Conservation (phyloP, 30 jellyfish, hydroid and myxozoan genomes). For the Catostylus mosaicus region DNA sequence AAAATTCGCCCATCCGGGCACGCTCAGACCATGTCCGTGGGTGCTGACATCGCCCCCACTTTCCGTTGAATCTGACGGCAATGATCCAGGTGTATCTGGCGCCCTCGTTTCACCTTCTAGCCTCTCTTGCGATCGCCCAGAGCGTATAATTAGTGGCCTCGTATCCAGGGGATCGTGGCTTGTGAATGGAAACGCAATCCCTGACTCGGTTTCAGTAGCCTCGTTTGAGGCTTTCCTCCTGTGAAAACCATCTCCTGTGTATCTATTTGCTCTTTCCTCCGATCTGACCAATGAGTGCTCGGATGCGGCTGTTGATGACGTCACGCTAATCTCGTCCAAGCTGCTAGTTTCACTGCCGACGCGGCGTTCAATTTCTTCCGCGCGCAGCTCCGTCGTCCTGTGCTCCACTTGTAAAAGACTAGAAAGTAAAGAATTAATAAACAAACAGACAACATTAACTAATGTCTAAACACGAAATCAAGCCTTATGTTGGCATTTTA, state of each 20-base stretch:
- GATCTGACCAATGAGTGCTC: constrained; percentile 52
- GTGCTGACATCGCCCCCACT: constrained; percentile 57
- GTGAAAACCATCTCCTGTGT: constrained; percentile 22
- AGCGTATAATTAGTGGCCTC: constrained; percentile 81
- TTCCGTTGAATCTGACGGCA: constrained; percentile 86
- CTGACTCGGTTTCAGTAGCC: constrained; percentile 74
- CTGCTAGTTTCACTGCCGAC: constrained; percentile 96
- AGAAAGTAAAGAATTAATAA: neutral
- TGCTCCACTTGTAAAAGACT: constrained; percentile 91
- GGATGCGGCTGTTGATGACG: constrained; percentile 78
- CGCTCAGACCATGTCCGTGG: constrained; percentile 20
- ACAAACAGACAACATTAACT: too few species aligned
- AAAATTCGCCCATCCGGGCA: constrained; percentile 56
- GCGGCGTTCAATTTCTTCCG: constrained; percentile 86
- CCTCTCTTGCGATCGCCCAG: constrained; percentile 87
- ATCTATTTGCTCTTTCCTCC: constrained; percentile 42
- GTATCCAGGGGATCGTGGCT: constrained; percentile 92
- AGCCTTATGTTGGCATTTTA: too few species aligned
- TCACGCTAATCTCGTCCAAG: constrained; percentile 81
- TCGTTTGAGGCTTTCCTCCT: constrained; percentile 61
- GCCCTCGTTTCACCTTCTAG: constrained; percentile 59
- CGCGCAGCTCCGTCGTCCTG: constrained; percentile 80
- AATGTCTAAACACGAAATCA: too few species aligned
- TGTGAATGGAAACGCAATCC: constrained; percentile 75
- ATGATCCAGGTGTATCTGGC: constrained; percentile 86